Percentiles rank a stretch among this genome's conserved stretches.
These are phyloP conservation scores for Eospalax fontanierii DNA, from an alignment of 2,797 vertebrate genomes.

Conservation along the genomic window DNA sequence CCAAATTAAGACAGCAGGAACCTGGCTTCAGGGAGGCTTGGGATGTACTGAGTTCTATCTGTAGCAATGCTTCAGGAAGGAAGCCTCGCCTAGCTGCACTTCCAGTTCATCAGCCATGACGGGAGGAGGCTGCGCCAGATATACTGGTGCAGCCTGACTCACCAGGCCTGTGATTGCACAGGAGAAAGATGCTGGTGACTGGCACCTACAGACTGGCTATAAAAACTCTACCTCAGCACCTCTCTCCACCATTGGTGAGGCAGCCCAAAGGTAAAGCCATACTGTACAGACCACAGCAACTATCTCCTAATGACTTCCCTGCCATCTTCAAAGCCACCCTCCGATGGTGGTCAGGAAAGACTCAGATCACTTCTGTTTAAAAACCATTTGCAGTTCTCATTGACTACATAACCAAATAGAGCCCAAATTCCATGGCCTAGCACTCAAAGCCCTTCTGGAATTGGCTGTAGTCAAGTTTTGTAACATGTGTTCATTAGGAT, in stretches of 20 bases:
- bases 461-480: background rate
- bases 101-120: background rate
- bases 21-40: background rate
- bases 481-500: background rate
- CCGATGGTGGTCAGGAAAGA: conserved; percentile 7
- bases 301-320: background rate
- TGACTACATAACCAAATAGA: conserved; percentile 28
- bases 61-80: conserved; percentile 9
- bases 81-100: background rate
- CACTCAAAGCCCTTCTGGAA: conserved; percentile 51
- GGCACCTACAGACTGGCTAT: background rate
- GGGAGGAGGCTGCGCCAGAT: background rate
- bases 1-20: conserved; percentile 5
- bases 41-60: background rate
- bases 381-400: conserved; percentile 60
- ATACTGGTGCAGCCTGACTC: background rate
- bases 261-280: background rate
- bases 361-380: conserved; percentile 48
- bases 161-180: background rate
- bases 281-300: background rate
- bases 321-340: conserved; percentile 10
- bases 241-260: background rate
- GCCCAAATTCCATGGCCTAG: conserved; percentile 13
- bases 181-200: background rate
- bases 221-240: background rate